These are phyloP conservation scores for Brevimyrus niger DNA, from an alignment of 2,113 vertebrate genomes.

Conservation along the genomic window DNA sequence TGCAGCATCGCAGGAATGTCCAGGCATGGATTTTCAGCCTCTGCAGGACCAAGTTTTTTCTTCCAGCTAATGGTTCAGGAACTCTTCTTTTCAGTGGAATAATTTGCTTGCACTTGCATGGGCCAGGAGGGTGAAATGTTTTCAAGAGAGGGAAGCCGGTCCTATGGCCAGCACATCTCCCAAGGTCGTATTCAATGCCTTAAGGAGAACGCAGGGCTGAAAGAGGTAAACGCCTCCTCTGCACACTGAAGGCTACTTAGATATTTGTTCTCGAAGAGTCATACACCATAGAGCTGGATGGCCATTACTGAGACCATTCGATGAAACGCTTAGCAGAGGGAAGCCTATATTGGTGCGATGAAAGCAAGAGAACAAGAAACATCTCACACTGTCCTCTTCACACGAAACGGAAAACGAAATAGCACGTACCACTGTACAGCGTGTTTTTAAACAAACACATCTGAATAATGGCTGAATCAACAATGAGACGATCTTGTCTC, in stretches of 20 bases:
- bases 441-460: not conserved
- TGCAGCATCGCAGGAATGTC: constrained; percentile 13
- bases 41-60: not conserved
- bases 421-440: too few relatives aligned
- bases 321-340: not conserved
- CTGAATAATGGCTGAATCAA: not conserved
- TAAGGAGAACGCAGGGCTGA: not conserved
- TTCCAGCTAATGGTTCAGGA: not conserved
- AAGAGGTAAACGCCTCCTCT: not conserved
- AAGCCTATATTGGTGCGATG: not conserved
- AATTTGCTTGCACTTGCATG: not conserved
- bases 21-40: not conserved
- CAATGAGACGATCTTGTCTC: not conserved
- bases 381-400: not conserved
- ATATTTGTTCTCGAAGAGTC: not conserved
- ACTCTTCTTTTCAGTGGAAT: not conserved
- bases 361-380: not conserved
- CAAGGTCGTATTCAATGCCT: not conserved
- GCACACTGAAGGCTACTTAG: not conserved
- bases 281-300: not conserved
- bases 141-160: not conserved
- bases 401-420: not conserved
- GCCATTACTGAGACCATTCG: not conserved
- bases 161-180: not conserved
- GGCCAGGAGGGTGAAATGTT: not conserved